phyloP scores from a whole-genome alignment of 2,113 vertebrate genomes.

The Pterocles orientalis region DNA sequence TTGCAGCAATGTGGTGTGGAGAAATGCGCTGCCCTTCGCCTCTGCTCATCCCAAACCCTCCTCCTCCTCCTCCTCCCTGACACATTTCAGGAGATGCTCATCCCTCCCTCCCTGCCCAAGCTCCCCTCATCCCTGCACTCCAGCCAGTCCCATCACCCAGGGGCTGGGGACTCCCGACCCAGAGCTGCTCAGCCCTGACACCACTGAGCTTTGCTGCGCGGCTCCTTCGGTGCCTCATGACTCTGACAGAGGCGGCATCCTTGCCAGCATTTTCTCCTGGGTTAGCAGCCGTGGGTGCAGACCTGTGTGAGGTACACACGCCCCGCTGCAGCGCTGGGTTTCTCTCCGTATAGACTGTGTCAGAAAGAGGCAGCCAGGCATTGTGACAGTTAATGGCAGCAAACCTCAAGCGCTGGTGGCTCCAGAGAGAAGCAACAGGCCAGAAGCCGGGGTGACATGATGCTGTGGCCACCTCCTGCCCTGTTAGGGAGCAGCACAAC shows the following conservation, averaged over 20 bases:
- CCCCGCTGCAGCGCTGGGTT: background rate
- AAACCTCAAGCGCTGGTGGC: background rate
- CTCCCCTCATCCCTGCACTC: background rate
- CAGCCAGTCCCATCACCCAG: background rate
- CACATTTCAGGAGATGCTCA: background rate
- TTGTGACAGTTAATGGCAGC: background rate
- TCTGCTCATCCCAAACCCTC: background rate
- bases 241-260: background rate
- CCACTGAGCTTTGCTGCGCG: fast-evolving
- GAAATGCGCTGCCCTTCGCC: background rate
- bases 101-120: background rate
- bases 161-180: fast-evolving
- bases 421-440: background rate
- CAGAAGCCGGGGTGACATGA: background rate
- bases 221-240: background rate
- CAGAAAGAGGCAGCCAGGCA: background rate
- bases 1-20: background rate
- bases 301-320: fast-evolving
- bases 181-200: background rate
- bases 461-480: background rate
- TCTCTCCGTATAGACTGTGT: background rate
- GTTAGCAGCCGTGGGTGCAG: background rate
- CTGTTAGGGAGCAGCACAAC: background rate
- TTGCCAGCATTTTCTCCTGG: background rate
- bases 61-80: background rate